Percentiles rank a stretch among this genome's conserved stretches.
Conservation (phyloP, 1,140 invertebrate genomes). For the Schlechtendalia chinensis region DNA sequence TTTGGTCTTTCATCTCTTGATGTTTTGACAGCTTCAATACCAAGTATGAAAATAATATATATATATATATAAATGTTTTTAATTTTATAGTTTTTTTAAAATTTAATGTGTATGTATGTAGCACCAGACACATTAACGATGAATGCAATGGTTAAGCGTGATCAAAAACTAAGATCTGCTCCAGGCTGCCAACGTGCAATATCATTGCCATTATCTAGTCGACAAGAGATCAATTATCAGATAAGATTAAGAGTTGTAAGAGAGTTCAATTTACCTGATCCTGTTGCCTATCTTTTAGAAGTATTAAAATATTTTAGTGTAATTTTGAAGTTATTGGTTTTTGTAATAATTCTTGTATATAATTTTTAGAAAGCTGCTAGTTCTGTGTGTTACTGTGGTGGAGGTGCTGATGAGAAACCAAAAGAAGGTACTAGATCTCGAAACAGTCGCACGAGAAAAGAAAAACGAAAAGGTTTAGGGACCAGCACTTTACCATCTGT, state of each 20-base stretch:
- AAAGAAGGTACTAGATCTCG: conserved; percentile 38
- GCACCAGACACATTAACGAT: conserved; percentile 74
- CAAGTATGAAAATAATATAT: conserved; percentile 25
- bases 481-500: conserved; percentile 36
- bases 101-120: conserved; percentile 54
- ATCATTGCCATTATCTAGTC: conserved; percentile 71
- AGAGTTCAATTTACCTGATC: conserved; percentile 90
- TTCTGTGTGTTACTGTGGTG: conserved; percentile 43
- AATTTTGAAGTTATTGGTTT: neutral
- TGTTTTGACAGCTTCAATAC: conserved; percentile 59
- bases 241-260: conserved; percentile 84
- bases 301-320: conserved; percentile 55
- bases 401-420: conserved; percentile 43
- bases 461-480: conserved; percentile 42
- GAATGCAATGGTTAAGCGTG: conserved; percentile 80
- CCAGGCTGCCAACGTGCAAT: conserved; percentile 76
- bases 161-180: conserved; percentile 78
- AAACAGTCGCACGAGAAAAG: conserved; percentile 31
- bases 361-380: conserved; percentile 39
- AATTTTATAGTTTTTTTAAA: conserved; percentile 52
- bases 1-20: conserved; percentile 55
- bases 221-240: conserved; percentile 73
- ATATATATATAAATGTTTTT: neutral
- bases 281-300: conserved; percentile 81
- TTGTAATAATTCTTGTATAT: neutral